A percentile compares a stretch with the other conserved stretches of the same genome.
phyloP scores from a whole-genome alignment of 2,113 vertebrate species.

The Lepus europaeus region DNA sequence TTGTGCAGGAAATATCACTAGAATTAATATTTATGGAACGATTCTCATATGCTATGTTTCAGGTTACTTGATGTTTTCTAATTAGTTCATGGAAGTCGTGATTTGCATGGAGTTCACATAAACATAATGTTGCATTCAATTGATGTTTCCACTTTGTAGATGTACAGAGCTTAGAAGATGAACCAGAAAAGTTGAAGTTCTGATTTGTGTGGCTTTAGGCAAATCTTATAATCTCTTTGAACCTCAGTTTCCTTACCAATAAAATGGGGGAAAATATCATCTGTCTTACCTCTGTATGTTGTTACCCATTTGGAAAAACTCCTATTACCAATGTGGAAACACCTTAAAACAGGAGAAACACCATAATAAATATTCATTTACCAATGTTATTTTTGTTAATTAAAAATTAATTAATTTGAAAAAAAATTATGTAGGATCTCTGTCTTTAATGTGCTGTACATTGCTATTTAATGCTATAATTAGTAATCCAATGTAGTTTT shows the following conservation, averaged over 20 bases:
- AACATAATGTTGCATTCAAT: not conserved
- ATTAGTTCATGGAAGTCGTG: conserved; percentile 8
- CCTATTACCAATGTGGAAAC: not conserved
- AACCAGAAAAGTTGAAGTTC: not conserved
- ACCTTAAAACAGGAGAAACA: not conserved
- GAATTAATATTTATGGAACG: conserved; percentile 23
- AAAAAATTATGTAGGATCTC: too few species aligned
- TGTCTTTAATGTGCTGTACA: too few species aligned
- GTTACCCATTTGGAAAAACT: not conserved
- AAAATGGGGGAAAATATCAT: not conserved
- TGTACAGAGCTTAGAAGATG: not conserved
- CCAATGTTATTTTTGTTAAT: conserved; percentile 31
- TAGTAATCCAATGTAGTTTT: too few species aligned
- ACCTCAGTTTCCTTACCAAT: not conserved
- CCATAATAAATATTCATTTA: not conserved
- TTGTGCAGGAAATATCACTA: not conserved
- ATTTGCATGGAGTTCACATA: conserved; percentile 49
- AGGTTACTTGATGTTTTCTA: conserved; percentile 40
- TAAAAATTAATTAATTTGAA: too few species aligned
- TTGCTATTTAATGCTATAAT: too few species aligned
- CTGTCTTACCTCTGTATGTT: not conserved
- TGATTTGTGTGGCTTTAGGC: not conserved
- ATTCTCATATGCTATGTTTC: not conserved
- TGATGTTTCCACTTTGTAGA: not conserved
- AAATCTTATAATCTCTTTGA: not conserved